Conservation (phyloP, 1,140 invertebrate species). For the Brachionus angularis region DNA sequence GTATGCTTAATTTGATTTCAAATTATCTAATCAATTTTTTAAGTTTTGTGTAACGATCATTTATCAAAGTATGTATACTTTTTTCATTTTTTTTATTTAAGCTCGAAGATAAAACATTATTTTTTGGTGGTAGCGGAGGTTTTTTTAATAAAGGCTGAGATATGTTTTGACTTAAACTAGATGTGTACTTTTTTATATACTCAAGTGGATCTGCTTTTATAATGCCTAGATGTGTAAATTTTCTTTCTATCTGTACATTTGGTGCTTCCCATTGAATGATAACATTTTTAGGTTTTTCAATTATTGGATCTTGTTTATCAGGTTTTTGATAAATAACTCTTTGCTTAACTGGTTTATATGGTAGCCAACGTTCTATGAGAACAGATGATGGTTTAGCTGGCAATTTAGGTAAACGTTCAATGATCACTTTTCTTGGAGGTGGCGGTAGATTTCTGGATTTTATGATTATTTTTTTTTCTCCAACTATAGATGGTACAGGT, state of each 20-base stretch:
- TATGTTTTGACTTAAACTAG: not conserved
- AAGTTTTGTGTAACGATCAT: too few relatives aligned
- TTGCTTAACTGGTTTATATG: constrained; percentile 8
- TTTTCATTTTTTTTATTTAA: too few relatives aligned
- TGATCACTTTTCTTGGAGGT: constrained; percentile 32
- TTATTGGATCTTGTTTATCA: not conserved
- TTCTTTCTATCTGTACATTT: not conserved
- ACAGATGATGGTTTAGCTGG: constrained; percentile 30
- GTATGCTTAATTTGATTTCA: too few relatives aligned
- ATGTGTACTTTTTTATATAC: constrained; percentile 1
- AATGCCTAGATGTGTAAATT: constrained; percentile 20
- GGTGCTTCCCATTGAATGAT: constrained; percentile 36
- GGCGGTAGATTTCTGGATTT: not conserved
- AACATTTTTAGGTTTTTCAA: constrained; percentile 25
- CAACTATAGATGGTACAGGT: not conserved
- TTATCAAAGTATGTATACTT: too few relatives aligned
- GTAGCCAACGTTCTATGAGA: constrained; percentile 39
- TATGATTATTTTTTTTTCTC: constrained; percentile 29
- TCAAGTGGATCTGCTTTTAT: constrained; percentile 17
- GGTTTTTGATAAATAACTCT: constrained; percentile 4
- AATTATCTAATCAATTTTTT: too few relatives aligned
- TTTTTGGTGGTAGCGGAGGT: too few relatives aligned
- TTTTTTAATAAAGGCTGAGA: too few relatives aligned
- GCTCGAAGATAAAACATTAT: too few relatives aligned
- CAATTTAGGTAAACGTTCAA: constrained; percentile 31